Percentiles rank a stretch among this genome's conserved stretches.
phyloP scores from a whole-genome alignment of 2,113 vertebrate genomes.

The Podiceps cristatus region DNA sequence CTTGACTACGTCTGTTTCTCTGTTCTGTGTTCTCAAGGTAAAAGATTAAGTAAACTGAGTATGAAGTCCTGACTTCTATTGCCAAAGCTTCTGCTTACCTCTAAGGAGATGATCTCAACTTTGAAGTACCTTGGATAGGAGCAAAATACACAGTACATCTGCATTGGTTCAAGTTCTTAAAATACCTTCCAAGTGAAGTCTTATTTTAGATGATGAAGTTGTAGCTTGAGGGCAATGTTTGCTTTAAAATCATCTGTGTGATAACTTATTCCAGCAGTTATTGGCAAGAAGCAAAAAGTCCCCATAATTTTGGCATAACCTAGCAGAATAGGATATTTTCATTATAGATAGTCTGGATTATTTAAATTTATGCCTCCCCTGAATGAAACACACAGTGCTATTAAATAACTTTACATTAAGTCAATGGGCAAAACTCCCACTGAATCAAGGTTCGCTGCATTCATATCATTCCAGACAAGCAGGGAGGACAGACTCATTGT shows the following conservation, averaged over 20 bases:
- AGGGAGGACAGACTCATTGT: not conserved
- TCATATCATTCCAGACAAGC: not conserved
- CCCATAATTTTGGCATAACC: not conserved
- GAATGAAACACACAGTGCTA: not conserved
- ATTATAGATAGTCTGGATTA: not conserved
- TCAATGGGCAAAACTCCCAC: not conserved
- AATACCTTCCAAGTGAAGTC: not conserved
- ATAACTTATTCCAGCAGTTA: not conserved
- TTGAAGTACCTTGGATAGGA: not conserved
- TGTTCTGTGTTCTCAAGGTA: not conserved
- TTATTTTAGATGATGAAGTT: not conserved
- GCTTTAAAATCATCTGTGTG: not conserved
- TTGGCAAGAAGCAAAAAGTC: not conserved
- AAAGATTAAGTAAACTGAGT: not conserved
- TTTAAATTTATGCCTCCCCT: not conserved
- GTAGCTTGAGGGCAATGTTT: not conserved
- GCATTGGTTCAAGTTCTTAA: not conserved
- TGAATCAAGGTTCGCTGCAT: not conserved
- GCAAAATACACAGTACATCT: not conserved
- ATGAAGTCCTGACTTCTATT: not conserved
- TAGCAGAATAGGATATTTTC: not conserved
- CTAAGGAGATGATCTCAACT: not conserved
- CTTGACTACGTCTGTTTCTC: not conserved
- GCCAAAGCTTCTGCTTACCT: not conserved
- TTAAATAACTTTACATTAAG: slow-evolving; percentile 1